Conservation (phyloP, 2,113 vertebrate genomes). For the Aptenodytes forsteri region DNA sequence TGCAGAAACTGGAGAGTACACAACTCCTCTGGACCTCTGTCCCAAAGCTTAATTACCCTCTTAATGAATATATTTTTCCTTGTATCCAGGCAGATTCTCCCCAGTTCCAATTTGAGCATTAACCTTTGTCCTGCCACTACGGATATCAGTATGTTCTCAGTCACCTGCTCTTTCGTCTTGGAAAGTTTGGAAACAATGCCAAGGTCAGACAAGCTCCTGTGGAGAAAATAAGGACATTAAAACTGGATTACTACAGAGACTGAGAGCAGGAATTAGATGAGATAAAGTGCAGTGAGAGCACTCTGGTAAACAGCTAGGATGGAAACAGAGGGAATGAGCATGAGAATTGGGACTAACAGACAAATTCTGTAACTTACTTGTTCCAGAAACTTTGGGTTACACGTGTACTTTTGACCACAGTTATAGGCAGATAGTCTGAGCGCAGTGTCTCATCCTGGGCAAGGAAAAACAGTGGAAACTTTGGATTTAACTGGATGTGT, state of each 20-base stretch:
- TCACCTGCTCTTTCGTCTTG: not conserved
- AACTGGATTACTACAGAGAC: not conserved
- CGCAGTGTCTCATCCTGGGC: rapidly evolving
- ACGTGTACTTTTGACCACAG: not conserved
- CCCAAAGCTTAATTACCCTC: not conserved
- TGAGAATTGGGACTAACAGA: not conserved
- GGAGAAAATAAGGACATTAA: not conserved
- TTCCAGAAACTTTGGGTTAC: not conserved
- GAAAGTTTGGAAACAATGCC: not conserved
- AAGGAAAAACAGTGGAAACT: not conserved
- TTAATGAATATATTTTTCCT: not conserved
- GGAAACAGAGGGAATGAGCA: not conserved
- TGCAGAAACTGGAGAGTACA: not conserved
- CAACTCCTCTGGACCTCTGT: not conserved
- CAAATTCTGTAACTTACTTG: not conserved
- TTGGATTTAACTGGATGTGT: not conserved
- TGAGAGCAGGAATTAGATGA: not conserved
- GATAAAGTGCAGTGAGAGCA: not conserved
- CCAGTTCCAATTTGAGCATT: not conserved
- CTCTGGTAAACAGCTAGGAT: not conserved
- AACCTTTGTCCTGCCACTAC: not conserved
- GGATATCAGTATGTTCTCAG: not conserved
- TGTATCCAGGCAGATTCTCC: not conserved
- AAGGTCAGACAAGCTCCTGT: not conserved
- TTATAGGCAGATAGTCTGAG: not conserved